phyloP scores from a whole-genome alignment of 2,113 vertebrate species.

The Ctenodactylus gundi region DNA sequence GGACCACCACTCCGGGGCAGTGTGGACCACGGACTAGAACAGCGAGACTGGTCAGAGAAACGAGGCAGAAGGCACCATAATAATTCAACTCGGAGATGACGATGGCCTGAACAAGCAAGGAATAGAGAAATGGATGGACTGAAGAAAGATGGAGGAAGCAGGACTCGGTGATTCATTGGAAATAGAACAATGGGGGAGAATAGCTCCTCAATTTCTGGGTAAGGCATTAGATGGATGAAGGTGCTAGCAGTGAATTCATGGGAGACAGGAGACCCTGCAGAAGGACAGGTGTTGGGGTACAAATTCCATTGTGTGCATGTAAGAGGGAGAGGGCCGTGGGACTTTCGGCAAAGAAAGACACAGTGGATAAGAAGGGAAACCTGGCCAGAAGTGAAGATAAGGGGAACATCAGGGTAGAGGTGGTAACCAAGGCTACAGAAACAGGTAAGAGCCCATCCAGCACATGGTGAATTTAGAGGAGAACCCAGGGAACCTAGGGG shows the following conservation, averaged over 20 bases:
- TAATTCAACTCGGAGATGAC: neutral
- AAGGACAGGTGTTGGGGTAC: neutral
- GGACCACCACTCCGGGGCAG: neutral
- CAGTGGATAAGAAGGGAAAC: neutral
- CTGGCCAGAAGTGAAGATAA: accelerated
- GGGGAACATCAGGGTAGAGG: neutral
- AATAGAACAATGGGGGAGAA: neutral
- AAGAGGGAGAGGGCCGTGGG: neutral
- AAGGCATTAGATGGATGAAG: neutral
- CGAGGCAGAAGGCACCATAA: neutral
- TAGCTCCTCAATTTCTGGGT: neutral
- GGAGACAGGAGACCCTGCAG: neutral
- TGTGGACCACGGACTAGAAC: neutral
- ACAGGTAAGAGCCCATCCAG: neutral
- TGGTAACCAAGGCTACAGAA: neutral
- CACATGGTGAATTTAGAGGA: neutral
- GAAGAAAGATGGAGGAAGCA: neutral
- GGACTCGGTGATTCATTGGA: neutral
- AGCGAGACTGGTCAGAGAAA: neutral
- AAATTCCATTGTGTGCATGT: neutral
- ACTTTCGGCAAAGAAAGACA: neutral
- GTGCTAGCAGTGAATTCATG: neutral
- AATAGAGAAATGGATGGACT: neutral
- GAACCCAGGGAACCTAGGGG: neutral
- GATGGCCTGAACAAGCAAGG: neutral